Base-by-base conservation (phyloP, 2,888 invertebrate species). In the Idaea straminata region DNA sequence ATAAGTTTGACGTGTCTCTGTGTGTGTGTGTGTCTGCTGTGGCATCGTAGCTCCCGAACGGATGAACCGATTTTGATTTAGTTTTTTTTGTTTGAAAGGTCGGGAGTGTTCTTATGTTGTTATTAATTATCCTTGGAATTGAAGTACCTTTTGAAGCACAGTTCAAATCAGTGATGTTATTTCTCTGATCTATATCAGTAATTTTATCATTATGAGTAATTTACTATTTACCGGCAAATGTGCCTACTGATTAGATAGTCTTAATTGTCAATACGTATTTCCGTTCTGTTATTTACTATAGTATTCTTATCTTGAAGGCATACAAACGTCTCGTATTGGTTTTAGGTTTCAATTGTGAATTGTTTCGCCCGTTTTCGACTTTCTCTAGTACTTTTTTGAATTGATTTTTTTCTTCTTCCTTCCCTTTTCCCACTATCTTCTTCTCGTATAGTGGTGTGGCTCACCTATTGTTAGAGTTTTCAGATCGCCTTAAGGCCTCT, bases 251-350 rank as follows among this genome's bases (percentile, higher is more conserved):
- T 68, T 66, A 61, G 35, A 62, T 47, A 47, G 47, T 47, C 47
- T 6, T 47, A 7, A 47, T 47, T 47, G 47, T 61, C 36, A 66
- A 58, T 68, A 67, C 66, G 66, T 67, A 64, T 61, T 61, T 57
- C 64, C 64, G 64, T 63, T 36, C 60, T 25, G 58, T 66, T 70
- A 72, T 72, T 73, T 72, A 76, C 73, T 76, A 75, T 47, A 47
- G 10, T 47, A 84, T 81, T 83, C 79, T 72, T 72, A 81, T 77
- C 81, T 80, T 78, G 73, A 64, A 57, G 67, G 69, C 69, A 68
- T 68, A 61, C 57, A 13, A 47, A 59, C 65, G 47, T 47, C 47
- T 47, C 0, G 6, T 47, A 47, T 47, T 47, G 47, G 47, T 10
- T 6, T 10, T 10, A 47, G 25, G 10, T 47, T 47, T 47, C 47